phyloP scores from a whole-genome alignment of 1,140 invertebrate genomes.

The Neoseiulus cucumeris region DNA sequence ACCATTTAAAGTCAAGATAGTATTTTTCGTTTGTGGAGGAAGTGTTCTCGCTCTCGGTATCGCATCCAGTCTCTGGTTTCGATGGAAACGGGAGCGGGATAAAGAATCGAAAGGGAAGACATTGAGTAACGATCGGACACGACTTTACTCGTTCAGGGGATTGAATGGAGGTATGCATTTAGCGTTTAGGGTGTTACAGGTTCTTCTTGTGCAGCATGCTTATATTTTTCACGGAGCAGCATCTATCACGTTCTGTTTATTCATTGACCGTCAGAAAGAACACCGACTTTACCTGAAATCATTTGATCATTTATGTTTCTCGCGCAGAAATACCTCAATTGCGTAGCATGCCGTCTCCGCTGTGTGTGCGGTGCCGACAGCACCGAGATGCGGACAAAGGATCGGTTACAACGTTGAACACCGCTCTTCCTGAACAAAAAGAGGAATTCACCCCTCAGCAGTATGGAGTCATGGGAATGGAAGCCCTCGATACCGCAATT shows the following conservation, averaged over 20 bases:
- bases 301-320: neutral
- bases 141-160: neutral
- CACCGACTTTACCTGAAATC: neutral
- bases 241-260: neutral
- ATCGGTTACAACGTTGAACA: neutral
- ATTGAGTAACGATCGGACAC: neutral
- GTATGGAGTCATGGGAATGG: conserved; percentile 38
- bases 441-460: conserved; percentile 23
- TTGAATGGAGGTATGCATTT: neutral
- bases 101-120: neutral
- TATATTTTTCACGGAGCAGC: neutral
- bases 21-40: neutral
- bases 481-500: conserved; percentile 66
- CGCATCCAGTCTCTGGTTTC: neutral
- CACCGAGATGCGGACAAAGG: neutral
- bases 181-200: neutral
- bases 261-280: neutral
- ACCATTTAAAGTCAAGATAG: neutral
- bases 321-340: neutral
- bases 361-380: conserved; percentile 3
- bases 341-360: neutral
- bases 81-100: neutral
- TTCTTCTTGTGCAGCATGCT: neutral
- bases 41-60: neutral
- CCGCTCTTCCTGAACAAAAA: neutral